These are phyloP conservation scores for Silurus aristotelis DNA, from an alignment of 2,797 vertebrate genomes.

Conservation along the genomic window DNA sequence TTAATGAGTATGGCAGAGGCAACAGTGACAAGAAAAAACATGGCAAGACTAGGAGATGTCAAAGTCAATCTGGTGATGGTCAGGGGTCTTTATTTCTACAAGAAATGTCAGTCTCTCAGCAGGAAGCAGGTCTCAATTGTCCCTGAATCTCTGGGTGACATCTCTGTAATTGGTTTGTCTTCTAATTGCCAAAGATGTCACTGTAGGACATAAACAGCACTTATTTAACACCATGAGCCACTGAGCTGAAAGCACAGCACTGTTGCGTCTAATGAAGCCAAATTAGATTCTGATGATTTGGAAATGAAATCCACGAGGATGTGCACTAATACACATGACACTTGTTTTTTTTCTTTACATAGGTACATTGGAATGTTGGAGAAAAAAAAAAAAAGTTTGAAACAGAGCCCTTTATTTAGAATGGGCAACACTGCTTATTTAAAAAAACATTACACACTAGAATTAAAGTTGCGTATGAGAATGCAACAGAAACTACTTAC, in stretches of 20 bases:
- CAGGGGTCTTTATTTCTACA: neutral
- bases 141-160: conserved; percentile 65
- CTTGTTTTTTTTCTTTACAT: conserved; percentile 28
- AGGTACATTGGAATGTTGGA: conserved; percentile 18
- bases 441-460: neutral
- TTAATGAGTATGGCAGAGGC: too few species aligned
- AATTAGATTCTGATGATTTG: conserved; percentile 74
- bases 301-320: conserved; percentile 76
- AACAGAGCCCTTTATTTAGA: neutral
- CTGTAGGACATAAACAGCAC: conserved; percentile 60
- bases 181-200: conserved; percentile 74
- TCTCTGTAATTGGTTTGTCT: conserved; percentile 70
- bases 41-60: conserved; percentile 39
- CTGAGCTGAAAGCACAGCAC: conserved; percentile 64
- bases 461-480: neutral
- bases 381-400: conserved; percentile 10
- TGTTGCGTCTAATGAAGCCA: conserved; percentile 71
- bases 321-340: conserved; percentile 46
- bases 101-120: conserved; percentile 65
- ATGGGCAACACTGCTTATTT: neutral
- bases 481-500: neutral
- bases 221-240: conserved; percentile 68
- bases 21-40: too few species aligned
- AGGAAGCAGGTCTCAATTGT: conserved; percentile 62
- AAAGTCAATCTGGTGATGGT: conserved; percentile 70